Base-by-base conservation (phyloP, 2,113 vertebrate genomes). In the Ancistrus triradiatus region DNA sequence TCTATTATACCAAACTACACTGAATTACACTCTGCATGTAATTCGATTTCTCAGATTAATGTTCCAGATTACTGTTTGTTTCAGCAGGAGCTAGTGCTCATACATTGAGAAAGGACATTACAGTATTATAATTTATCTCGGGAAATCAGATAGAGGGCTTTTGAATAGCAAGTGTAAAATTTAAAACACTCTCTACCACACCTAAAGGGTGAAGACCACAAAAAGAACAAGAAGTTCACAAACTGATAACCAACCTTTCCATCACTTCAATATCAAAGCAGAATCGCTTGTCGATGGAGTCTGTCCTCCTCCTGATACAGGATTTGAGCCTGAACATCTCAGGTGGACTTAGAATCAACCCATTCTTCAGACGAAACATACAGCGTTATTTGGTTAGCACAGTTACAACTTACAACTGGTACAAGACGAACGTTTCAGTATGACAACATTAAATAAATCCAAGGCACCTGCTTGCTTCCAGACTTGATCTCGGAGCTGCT, bases 401-500 rank as follows among this genome's bases (percentile, higher is more conserved):
- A 25, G 10, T 18, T 37, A 6, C 0, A 57, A 17, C n/a, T n/a
- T n/a, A n/a, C n/a, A n/a, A n/a, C n/a, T n/a, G n/a, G n/a, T n/a
- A n/a, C n/a, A n/a, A n/a, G n/a, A n/a, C n/a, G n/a, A n/a, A n/a
- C n/a, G n/a, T n/a, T n/a, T n/a, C n/a, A n/a, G n/a, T n/a, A n/a
- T n/a, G n/a, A n/a, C 24, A 27, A 31, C 6, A 57, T 15, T 1
- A 15, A 42, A 43, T 19, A 46, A 60, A 47, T 46, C 9, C 7
- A 47, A 1, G 18, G 13, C 80, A 99, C 96, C 91, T 95, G 91
- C 83, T 97, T 98, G 52, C 89, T 90, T 44, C 88, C 81, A 44
- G 94, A 92, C 76, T 97, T 99, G 72, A 86, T 86, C 77, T 99
- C 96, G 17, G 90, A 89, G 83, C 87, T 86, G 70, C 88, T 92